Evolutionary conservation across 2,888 invertebrate genomes (phyloP), one percentile per base, ranked within the genome.

Genomic region (Seladonia tumulorum): DNA sequence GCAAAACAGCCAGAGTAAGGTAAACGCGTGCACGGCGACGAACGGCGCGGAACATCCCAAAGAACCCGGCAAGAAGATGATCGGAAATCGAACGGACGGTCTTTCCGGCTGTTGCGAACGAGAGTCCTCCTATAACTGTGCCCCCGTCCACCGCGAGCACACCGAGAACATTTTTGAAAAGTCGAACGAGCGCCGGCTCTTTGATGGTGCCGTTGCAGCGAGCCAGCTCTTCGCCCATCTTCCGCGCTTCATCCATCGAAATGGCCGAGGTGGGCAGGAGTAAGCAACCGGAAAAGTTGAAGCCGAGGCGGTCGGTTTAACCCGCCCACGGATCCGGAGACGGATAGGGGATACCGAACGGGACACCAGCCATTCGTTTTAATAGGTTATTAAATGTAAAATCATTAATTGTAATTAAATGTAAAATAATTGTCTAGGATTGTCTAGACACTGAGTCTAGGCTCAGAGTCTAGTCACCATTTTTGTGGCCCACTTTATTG

Each of bases 241-340:
- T 5, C 39, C 68, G 0, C 68, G 35, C 22, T 68, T 68, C 35
- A 22, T n/a, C 39, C 68, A 22, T 68, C 39, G 39, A 12, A 68
- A 68, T 68, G 68, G 68, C 22, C 42, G 68, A 68, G 68, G 12
- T 18, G 35, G 8, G 57, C 42, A 71, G 77, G 72, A 83, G 77
- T 78, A 49, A 84, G 86, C 84, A 91, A 90, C 81, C 85, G 89
- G 91, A 91, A 93, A 93, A 66, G 25, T 93, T 92, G 87, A 79
- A 83, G 85, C 84, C 87, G 87, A 88, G 81, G 90, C 89, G 81
- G 79, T 87, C 90, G 91, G 90, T 93, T 92, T 91, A 90, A 93
- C 89, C 89, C 84, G 80, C 39, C 86, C 82, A 87, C 88, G 88
- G 91, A 91, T 90, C 89, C 82, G 87, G 81, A 88, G 89, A 86